A percentile compares a stretch with the other conserved stretches of the same genome.
Conservation (phyloP, 2,113 vertebrate genomes). For the Isichthys henryi region DNA sequence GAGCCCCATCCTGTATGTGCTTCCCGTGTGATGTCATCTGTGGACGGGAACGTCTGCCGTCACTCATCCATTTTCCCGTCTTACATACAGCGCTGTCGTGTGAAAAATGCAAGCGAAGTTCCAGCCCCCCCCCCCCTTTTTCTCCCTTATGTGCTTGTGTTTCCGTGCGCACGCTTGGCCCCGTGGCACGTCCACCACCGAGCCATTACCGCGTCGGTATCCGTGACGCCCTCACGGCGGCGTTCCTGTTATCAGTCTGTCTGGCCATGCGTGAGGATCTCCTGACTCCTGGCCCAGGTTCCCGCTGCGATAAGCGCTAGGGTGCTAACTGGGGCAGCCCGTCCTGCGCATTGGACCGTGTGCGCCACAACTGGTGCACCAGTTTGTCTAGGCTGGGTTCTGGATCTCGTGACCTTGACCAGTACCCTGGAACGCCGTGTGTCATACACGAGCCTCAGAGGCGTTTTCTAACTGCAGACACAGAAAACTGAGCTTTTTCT, state of each 20-base stretch:
- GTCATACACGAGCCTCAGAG: neutral
- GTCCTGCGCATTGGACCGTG: neutral
- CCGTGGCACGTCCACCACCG: neutral
- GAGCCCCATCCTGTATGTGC: neutral
- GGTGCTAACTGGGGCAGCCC: slow-evolving; percentile 6
- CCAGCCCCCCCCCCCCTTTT: neutral
- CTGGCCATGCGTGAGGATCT: neutral
- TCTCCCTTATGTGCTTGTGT: neutral
- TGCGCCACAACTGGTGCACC: neutral
- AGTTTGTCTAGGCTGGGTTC: neutral
- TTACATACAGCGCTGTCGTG: neutral
- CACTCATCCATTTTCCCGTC: neutral
- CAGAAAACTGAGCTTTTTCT: neutral
- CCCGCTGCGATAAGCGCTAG: neutral
- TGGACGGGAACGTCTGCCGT: neutral
- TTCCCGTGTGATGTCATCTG: neutral
- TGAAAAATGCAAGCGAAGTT: neutral
- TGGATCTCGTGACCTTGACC: slow-evolving; percentile 3
- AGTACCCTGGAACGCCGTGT: neutral
- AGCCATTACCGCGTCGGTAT: neutral
- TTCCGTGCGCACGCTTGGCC: neutral
- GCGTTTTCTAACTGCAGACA: neutral
- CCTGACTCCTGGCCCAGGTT: neutral
- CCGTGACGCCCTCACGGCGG: neutral
- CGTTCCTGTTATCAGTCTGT: neutral